Percentiles rank a stretch among this genome's conserved stretches.
Conservation (phyloP, 2,113 vertebrate genomes). For the Glaucomys volans region DNA sequence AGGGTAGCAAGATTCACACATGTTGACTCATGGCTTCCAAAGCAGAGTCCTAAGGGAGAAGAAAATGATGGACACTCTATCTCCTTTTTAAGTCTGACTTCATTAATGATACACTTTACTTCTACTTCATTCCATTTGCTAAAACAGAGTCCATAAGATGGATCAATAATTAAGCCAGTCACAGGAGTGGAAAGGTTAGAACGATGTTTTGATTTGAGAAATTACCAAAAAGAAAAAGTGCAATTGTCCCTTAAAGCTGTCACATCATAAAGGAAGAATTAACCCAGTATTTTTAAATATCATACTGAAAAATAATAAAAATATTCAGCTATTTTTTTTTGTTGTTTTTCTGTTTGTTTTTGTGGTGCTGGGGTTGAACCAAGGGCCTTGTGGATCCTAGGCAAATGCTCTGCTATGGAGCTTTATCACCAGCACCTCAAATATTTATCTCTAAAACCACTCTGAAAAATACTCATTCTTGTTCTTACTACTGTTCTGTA, state of each 20-base stretch:
- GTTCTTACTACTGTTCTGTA: neutral
- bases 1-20: neutral
- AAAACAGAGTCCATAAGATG: neutral
- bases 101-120: neutral
- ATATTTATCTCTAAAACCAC: neutral
- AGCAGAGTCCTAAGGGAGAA: neutral
- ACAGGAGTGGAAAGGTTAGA: no score
- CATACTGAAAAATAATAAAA: neutral
- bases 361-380: no score
- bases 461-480: conserved; percentile 37
- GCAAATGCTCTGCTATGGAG: no score
- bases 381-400: no score
- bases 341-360: no score
- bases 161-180: neutral
- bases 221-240: neutral
- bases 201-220: neutral
- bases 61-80: neutral
- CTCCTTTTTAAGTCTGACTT: neutral
- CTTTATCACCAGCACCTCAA: no score
- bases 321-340: no score
- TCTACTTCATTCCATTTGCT: neutral
- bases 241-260: neutral
- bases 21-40: neutral
- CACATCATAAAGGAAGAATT: neutral
- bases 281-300: neutral